Base-by-base conservation (phyloP, 1,140 invertebrate genomes). In the Babylonia areolata region DNA sequence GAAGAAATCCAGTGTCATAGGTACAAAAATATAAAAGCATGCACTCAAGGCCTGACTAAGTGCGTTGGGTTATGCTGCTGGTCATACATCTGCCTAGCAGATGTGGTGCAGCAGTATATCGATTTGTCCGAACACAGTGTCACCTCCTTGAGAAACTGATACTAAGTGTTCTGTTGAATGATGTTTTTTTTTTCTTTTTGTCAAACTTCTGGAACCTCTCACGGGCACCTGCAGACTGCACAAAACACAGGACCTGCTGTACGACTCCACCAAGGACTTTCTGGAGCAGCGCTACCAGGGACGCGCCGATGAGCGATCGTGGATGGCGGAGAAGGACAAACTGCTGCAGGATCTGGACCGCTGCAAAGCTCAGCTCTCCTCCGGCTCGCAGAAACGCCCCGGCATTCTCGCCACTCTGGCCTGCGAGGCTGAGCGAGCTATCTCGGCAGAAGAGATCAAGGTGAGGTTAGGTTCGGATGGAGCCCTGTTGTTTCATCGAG, bases 241-340 rank as follows among this genome's bases (percentile, higher is more conserved):
- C 84, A 94, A 94, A 89, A 94, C 93, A 28, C 94, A 95, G 86
- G 94, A 94, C 85, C 87, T 95, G 28, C 86, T 95, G 78, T 94
- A 95, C 87, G 93, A 94, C 81, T 94, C 92, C 83, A 94, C 94
- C 11, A 93, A 93, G 89, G 94, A 94, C 84, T 94, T 94, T 85
- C 87, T 95, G 35, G 91, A 94, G 81, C 89, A 92, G 69, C 85
- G 93, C 51, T 94, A 93, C 86, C 91, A 93, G 64, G 92, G 91
- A 28, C 89, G 93, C 33, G 87, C 90, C n/a, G 89, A 92, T 46
- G 94, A 94, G 85, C 86, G 92, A 58, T 86, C 91, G 28, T 95
- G 94, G 94, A 94, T 95, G 92, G 90, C 90, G n/a, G 94, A 94
- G 89, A 95, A 95, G 84, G 94, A 94, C 84, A 87, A 89, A 69